A percentile compares a stretch with the other conserved stretches of the same genome.
Conservation (phyloP, 2,888 invertebrate species). For the Meta bourneti region DNA sequence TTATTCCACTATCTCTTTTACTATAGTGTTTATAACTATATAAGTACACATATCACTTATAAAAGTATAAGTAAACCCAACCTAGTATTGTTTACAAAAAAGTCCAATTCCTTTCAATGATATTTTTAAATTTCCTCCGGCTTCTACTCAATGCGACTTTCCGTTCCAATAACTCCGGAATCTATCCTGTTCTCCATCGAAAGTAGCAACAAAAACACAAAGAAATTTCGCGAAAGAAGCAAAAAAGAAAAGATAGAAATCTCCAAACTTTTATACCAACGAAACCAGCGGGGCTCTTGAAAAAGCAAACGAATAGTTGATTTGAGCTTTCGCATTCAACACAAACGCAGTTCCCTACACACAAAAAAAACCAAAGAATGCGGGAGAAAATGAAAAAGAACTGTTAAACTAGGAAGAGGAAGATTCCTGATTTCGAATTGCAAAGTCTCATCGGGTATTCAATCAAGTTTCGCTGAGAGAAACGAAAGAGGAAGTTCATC, state of each 20-base stretch:
- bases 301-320: constrained; percentile 57
- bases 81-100: too few species aligned
- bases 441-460: constrained; percentile 66
- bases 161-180: background rate
- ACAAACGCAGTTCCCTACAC: constrained; percentile 20
- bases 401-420: constrained; percentile 31
- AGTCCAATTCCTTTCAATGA: too few species aligned
- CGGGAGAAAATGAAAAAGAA: constrained; percentile 2
- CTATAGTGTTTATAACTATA: too few species aligned
- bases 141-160: background rate
- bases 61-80: too few species aligned
- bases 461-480: constrained; percentile 43
- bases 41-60: too few species aligned
- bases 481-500: constrained; percentile 21
- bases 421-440: constrained; percentile 50
- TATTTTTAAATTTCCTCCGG: background rate
- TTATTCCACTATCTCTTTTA: too few species aligned
- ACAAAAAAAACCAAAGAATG: background rate
- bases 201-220: constrained; percentile 10
- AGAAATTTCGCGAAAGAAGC: background rate
- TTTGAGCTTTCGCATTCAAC: constrained; percentile 37
- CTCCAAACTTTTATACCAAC: constrained; percentile 4
- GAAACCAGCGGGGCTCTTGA: background rate
- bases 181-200: background rate
- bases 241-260: background rate